Evolutionary conservation across 2,113 vertebrate species (phyloP), one percentile per base, ranked within the genome.

Genomic region (Hippocampus mohnikei): DNA sequence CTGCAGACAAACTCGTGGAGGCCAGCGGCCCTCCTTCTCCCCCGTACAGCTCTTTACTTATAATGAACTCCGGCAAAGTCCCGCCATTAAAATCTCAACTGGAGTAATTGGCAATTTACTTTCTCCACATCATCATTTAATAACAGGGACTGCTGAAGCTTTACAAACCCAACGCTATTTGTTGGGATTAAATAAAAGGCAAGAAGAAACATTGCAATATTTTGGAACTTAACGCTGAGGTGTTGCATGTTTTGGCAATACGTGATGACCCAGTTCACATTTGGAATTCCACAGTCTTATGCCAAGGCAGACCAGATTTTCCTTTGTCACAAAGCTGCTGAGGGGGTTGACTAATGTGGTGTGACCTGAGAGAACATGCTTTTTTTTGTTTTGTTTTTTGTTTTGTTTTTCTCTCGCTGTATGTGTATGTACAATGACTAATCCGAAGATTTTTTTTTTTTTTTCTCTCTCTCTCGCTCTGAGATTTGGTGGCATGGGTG

Each of bases 51-150:
- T 81, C 70, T 62, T 81, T 74, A 80, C 70, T 79, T 77, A 67
- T 81, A 88, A 86, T 82, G 75, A 88, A 82, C 74, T 84, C 79
- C 80, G 84, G 80, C 69, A 86, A 84, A 81, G 70, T 79, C 78
- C 81, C 65, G 76, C 71, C 58, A 84, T 44, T 77, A 69, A 77
- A 81, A 83, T 77, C 72, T 76, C 66, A 67, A 59, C 74, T 44
- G 74, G 69, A 71, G 77, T 80, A 81, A 85, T 82, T 81, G 73
- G 73, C 70, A 77, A 75, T 84, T 80, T 70, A 75, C 78, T 81
- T 71, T 73, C 81, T 73, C 23, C 58, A 66, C 58, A 80, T 67
- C 63, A 56, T 33, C 37, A 65, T 65, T 62, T 71, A 70, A 81
- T 29, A 72, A 72, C 18, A 60, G 40, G 63, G 71, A 58, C 33